phyloP scores from a whole-genome alignment of 2,113 vertebrate genomes.

The Micronycteris hirsuta region DNA sequence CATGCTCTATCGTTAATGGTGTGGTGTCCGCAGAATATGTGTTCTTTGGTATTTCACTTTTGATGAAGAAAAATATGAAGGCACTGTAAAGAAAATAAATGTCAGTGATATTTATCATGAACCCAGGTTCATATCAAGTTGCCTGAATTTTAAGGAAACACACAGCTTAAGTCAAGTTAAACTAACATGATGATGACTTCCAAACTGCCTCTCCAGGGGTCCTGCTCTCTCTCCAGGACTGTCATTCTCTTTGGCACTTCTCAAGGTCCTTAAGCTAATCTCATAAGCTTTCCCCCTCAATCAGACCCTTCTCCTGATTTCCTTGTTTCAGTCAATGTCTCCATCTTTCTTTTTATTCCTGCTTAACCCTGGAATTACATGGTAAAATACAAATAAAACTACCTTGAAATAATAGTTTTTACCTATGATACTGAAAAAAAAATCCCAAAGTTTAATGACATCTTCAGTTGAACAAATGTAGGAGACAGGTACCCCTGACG shows the following conservation, averaged over 20 bases:
- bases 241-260: not conserved
- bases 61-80: conserved; percentile 93
- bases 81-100: conserved; percentile 82
- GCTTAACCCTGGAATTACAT: not conserved
- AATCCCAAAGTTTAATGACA: not conserved
- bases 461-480: not conserved
- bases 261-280: not conserved
- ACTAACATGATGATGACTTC: not conserved
- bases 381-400: not conserved
- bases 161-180: not conserved
- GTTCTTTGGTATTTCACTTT: conserved; percentile 82
- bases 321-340: not conserved
- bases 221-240: not conserved
- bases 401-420: not conserved
- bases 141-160: not conserved
- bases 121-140: not conserved
- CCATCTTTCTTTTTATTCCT: not conserved
- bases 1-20: conserved; percentile 85
- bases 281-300: not conserved
- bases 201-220: not conserved
- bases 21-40: conserved; percentile 71
- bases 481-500: not conserved
- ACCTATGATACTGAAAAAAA: not conserved
- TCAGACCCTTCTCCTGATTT: not conserved
- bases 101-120: conserved; percentile 28